phyloP scores from a whole-genome alignment of 2,888 invertebrate genomes.

The Phortica okadai region DNA sequence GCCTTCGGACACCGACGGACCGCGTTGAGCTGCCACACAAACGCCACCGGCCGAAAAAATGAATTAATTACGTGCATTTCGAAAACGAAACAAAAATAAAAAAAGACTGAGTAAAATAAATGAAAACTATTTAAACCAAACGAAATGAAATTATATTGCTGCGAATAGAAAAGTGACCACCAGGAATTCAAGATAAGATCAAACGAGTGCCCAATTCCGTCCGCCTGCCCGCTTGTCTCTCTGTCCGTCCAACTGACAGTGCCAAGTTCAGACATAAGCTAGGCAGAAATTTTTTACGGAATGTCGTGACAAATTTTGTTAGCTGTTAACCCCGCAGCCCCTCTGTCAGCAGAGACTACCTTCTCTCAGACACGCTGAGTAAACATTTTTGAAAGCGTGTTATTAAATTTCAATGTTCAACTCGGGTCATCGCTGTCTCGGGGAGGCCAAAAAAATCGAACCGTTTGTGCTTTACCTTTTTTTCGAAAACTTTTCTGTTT shows the following conservation, averaged over 20 bases:
- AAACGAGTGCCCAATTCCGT: conserved; percentile 58
- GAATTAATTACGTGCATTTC: conserved; percentile 74
- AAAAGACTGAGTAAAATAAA: conserved; percentile 24
- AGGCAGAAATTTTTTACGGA: conserved; percentile 49
- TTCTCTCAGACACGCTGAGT: conserved; percentile 57
- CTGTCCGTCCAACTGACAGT: conserved; percentile 57
- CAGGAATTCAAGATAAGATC: conserved; percentile 72
- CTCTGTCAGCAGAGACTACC: neutral
- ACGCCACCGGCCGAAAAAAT: conserved; percentile 55
- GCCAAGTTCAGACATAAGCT: neutral
- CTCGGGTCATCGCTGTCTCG: conserved; percentile 31
- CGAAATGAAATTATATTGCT: conserved; percentile 68
- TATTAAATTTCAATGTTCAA: conserved; percentile 60
- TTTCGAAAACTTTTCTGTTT: conserved; percentile 31
- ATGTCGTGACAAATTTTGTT: conserved; percentile 73
- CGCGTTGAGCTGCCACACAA: conserved; percentile 45
- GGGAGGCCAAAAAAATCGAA: conserved; percentile 17
- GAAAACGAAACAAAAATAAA: conserved; percentile 43
- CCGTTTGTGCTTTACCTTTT: conserved; percentile 41
- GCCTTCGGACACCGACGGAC: conserved; percentile 51
- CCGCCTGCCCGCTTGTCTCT: conserved; percentile 33
- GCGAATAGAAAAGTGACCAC: conserved; percentile 72
- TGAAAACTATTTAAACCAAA: conserved; percentile 61
- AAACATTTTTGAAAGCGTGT: conserved; percentile 70
- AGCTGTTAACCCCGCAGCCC: conserved; percentile 1